Base-by-base conservation (phyloP, 2,888 invertebrate species). In the Luffia ferchaultella region DNA sequence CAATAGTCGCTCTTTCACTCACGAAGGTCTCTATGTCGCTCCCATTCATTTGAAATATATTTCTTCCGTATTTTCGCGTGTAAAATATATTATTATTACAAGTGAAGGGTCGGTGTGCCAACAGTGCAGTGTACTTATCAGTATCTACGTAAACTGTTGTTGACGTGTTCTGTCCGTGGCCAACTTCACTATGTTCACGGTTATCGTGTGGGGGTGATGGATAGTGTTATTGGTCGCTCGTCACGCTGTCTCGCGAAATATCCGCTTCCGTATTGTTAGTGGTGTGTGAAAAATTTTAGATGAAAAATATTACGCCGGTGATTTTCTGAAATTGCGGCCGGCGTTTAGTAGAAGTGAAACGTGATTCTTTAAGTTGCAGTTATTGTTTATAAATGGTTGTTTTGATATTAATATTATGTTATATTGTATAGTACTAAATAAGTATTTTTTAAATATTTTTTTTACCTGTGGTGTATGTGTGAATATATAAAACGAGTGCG, bases 171-270 rank as follows among this genome's bases (percentile, higher is more conserved):
- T 65, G 63, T 70, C 12, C 70, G 78, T 62, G 65, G 76, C 80
- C 70, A 80, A 77, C 82, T 82, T 82, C 82, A 73, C 62, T 3
- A 69, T 68, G 69, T 75, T 66, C 56, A 60, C 64, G 73, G 68
- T 74, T 80, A 77, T 79, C 78, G n/a, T n/a, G n/a, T n/a, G n/a
- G 72, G 77, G 74, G 75, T 79, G 82, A 82, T 80, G 79, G 77
- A 79, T 80, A 76, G 76, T 82, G 79, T 79, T 82, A 80, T 80
- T 78, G 80, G 77, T 73, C 68, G 78, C 67, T 73, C 69, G 75
- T 74, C 73, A 70, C 63, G 67, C 74, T 72, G 70, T 12, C 30
- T 30, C 3, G 30, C 30, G 12, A 30, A 30, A 30, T 30, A 30
- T 30, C 30, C 30, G 30, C 12, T 30, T 30, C 30, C 30, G 12